Percentiles rank a stretch among this genome's conserved stretches.
These are phyloP conservation scores for Ridgeia piscesae DNA, from an alignment of 1,140 invertebrate species.

Conservation along the genomic window DNA sequence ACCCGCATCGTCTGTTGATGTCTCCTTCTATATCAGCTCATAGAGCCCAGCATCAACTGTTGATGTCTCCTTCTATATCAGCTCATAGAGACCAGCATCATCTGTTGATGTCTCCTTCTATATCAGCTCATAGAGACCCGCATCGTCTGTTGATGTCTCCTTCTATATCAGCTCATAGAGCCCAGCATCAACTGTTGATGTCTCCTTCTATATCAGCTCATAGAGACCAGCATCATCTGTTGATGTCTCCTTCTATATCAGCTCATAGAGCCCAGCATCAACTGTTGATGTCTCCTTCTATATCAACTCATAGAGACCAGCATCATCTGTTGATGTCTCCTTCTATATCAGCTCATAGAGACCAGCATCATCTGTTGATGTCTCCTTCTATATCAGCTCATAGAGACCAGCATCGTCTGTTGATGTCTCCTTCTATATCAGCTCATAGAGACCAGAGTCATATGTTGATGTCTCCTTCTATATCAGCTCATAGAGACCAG, in stretches of 20 bases:
- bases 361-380: background rate
- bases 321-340: background rate
- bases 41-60: background rate
- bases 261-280: too few relatives aligned
- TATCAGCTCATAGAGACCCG: background rate
- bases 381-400: background rate
- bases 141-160: background rate
- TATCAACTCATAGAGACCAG: background rate
- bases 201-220: background rate
- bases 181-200: background rate
- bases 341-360: too few relatives aligned
- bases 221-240: background rate
- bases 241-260: background rate
- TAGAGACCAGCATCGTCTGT: background rate
- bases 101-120: background rate
- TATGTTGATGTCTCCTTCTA: background rate
- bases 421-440: background rate
- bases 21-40: background rate
- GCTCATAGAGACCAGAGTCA: too few relatives aligned
- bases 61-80: background rate
- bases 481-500: background rate
- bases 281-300: background rate
- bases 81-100: too few relatives aligned
- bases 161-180: too few relatives aligned
- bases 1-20: background rate